Evolutionary conservation across 2,888 invertebrate species (phyloP).

Genomic region (Dynastes grantii): DNA sequence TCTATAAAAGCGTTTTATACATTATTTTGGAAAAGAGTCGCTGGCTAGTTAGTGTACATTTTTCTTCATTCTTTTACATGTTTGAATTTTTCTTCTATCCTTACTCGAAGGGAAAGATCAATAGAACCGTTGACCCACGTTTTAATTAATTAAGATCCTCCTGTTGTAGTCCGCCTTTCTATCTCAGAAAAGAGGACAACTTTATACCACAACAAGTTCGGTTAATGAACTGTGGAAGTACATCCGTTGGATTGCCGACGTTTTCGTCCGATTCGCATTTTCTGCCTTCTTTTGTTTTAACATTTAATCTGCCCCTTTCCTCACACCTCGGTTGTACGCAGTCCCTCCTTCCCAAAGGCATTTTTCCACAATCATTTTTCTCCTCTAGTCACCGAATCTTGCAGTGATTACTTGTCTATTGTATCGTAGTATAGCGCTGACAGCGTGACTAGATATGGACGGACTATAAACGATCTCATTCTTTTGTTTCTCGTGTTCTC

Average conservation of each 20-base stretch:
- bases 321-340: background rate
- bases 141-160: conserved; percentile 33
- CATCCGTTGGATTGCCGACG: conserved; percentile 7
- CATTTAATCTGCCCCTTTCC: conserved; percentile 32
- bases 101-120: background rate
- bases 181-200: background rate
- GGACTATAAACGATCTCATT: conserved; percentile 32
- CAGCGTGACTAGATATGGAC: background rate
- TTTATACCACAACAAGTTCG: conserved; percentile 4
- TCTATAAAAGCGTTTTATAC: too few species aligned
- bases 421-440: conserved; percentile 11
- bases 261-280: conserved; percentile 32
- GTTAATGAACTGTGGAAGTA: conserved; percentile 38
- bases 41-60: too few species aligned
- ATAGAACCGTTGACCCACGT: conserved; percentile 8
- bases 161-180: background rate
- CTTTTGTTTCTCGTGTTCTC: conserved; percentile 49
- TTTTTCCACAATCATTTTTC: conserved; percentile 33
- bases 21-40: too few species aligned
- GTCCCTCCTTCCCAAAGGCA: conserved; percentile 13
- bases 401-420: conserved; percentile 27
- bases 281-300: conserved; percentile 36
- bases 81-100: too few species aligned
- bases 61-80: background rate
- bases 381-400: conserved; percentile 18